Base-by-base conservation (phyloP, 2,797 vertebrate genomes). In the Xenopus petersii region DNA sequence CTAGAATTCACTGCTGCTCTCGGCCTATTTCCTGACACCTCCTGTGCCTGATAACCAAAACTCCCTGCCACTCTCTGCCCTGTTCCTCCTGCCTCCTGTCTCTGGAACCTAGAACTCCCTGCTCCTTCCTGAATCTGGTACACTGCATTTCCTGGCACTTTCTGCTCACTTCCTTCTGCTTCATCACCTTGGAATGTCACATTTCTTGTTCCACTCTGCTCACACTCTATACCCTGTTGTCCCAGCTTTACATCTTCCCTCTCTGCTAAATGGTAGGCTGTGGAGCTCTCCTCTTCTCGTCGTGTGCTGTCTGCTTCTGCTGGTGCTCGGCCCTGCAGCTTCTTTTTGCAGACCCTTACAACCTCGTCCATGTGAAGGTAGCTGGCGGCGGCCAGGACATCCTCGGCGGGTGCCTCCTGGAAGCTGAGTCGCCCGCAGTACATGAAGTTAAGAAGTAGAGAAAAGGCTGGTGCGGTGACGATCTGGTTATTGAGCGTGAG, bases 351-450 rank as follows among this genome's bases (percentile, higher is more conserved):
- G 42, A 98, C 94, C 79, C 95, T 93, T 16, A 98, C 97, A 16
- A 98, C 94, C 75, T 98, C 95, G 10, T 98, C 96, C 95, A 98
- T 98, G 85, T 98, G 97, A 79, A 98, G 87, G 85, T 98, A 98
- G 72, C 96, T 98, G 46, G 97, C 97, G 0, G 97, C 96, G 0
- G 97, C 96, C 70, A 98, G 84, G 42, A 98, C 87, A 16, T 98
- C 97, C 80, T 98, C 96, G 10, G 95, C 84, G 0, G 96, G 97
- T 0, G 92, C 93, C 47, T 93, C 87, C 0, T 89, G 88, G 81
- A 95, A 85, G 24, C 87, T 89, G 79, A 98, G 86, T 48, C 94
- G 88, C 8, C 97, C 97, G 73, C 96, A 94, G 64, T 98, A 98
- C 87, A 98, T 93, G 83, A 98, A 98, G 81, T 96, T 95, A 75